Percentiles rank a stretch among this genome's conserved stretches.
Evolutionary conservation across 2,888 invertebrate genomes (phyloP).

Genomic region (Tuberolachnus salignus): DNA sequence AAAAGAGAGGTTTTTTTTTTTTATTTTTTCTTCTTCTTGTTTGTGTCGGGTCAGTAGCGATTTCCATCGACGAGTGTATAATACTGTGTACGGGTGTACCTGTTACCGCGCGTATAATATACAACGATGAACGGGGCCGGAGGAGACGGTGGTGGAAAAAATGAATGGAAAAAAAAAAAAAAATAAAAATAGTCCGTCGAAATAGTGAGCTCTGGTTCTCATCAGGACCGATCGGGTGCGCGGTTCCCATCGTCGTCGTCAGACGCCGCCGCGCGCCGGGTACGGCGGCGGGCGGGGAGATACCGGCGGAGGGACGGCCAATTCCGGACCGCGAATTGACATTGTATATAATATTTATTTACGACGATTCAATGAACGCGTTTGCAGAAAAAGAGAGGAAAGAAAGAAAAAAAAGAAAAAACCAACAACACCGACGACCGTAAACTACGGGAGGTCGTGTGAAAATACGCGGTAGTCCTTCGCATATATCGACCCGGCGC

Average conservation of each 20-base stretch:
- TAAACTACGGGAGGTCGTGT: too few species aligned
- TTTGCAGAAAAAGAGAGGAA: neutral
- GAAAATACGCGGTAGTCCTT: too few species aligned
- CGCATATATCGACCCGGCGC: too few species aligned
- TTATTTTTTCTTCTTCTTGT: neutral
- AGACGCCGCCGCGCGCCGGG: too few species aligned
- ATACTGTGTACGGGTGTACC: too few species aligned
- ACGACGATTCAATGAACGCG: constrained; percentile 3
- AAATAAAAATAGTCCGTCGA: neutral
- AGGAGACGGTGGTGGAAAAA: neutral
- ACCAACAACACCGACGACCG: neutral
- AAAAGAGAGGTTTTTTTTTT: neutral
- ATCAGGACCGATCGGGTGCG: constrained; percentile 36
- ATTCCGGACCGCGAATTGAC: constrained; percentile 23
- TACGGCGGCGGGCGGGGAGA: neutral
- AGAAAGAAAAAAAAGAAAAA: neutral
- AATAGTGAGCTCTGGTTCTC: neutral
- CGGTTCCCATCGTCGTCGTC: constrained; percentile 22
- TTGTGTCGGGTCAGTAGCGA: constrained; percentile 41
- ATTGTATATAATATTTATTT: neutral
- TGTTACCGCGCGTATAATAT: too few species aligned
- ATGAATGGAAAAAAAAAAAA: neutral
- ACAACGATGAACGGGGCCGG: neutral
- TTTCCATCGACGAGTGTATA: too few species aligned
- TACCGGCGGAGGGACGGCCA: neutral